Percentiles rank a stretch among this genome's conserved stretches.
Evolutionary conservation across 2,888 invertebrate genomes (phyloP).

Genomic region (Tridacna gigas): DNA sequence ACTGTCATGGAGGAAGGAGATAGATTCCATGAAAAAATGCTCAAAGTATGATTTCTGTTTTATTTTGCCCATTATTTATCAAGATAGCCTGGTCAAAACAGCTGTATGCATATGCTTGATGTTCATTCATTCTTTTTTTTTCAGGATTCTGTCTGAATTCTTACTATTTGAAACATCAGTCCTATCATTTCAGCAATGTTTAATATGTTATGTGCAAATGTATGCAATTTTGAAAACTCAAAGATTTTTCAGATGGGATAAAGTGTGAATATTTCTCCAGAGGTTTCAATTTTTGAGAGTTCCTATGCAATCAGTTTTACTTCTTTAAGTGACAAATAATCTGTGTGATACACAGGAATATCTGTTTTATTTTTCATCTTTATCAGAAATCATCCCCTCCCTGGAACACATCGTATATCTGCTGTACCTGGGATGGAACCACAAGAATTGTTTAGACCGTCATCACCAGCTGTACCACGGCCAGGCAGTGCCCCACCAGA

Average conservation of each 20-base stretch:
- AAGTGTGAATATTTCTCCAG: no score
- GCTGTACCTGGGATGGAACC: constrained; percentile 74
- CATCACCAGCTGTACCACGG: constrained; percentile 63
- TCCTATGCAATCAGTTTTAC: background rate
- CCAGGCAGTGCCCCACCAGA: constrained; percentile 66
- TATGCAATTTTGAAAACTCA: no score
- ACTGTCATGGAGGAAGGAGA: constrained; percentile 81
- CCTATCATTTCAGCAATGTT: no score
- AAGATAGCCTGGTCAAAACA: no score
- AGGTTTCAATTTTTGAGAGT: no score
- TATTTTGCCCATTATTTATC: no score
- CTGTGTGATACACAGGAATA: background rate
- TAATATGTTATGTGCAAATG: no score
- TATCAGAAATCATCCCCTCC: constrained; percentile 70
- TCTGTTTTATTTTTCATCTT: background rate
- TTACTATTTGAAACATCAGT: no score
- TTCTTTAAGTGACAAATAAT: background rate
- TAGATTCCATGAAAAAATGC: constrained; percentile 68
- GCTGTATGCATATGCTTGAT: no score
- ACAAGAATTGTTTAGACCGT: constrained; percentile 68
- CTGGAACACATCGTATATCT: constrained; percentile 68
- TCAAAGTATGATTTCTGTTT: constrained; percentile 61
- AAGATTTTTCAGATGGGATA: no score
- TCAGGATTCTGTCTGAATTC: no score
- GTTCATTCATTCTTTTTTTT: background rate